These are phyloP conservation scores for Alloplasta piceator DNA, from an alignment of 2,888 invertebrate species.

Conservation along the genomic window DNA sequence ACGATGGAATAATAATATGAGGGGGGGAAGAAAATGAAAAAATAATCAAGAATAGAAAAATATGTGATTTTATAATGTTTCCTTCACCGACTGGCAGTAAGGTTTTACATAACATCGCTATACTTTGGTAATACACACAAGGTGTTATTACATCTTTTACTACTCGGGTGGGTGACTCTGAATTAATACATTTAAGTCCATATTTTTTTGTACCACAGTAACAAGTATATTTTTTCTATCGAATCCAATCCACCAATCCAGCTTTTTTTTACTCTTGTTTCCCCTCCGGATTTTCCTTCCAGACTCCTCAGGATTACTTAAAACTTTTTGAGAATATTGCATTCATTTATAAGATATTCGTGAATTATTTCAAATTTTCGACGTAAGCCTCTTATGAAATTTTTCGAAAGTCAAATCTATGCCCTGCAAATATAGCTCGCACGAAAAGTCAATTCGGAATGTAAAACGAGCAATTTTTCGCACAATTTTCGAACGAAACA, in stretches of 20 bases:
- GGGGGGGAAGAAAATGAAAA: slow-evolving; percentile 37
- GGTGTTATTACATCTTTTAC: slow-evolving; percentile 51
- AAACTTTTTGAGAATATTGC: no score
- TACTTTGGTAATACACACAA: slow-evolving; percentile 73
- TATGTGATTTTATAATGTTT: slow-evolving; percentile 71
- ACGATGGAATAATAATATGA: slow-evolving; percentile 8
- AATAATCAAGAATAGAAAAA: slow-evolving; percentile 75
- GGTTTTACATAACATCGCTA: slow-evolving; percentile 55
- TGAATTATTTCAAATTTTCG: no score
- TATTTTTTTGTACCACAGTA: neutral
- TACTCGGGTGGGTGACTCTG: slow-evolving; percentile 7
- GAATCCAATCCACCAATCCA: neutral
- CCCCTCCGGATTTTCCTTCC: no score
- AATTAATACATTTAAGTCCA: slow-evolving; percentile 2
- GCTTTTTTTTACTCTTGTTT: neutral
- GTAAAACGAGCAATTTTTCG: no score
- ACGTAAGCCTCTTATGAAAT: no score
- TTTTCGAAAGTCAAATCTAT: no score
- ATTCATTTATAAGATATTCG: no score
- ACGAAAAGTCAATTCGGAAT: no score
- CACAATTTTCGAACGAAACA: no score
- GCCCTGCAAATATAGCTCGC: no score
- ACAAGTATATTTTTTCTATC: slow-evolving; percentile 1
- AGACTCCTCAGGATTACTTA: no score
- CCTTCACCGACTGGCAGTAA: slow-evolving; percentile 67